Base-by-base conservation (phyloP, 2,888 invertebrate species). In the Ectemnius continuus region DNA sequence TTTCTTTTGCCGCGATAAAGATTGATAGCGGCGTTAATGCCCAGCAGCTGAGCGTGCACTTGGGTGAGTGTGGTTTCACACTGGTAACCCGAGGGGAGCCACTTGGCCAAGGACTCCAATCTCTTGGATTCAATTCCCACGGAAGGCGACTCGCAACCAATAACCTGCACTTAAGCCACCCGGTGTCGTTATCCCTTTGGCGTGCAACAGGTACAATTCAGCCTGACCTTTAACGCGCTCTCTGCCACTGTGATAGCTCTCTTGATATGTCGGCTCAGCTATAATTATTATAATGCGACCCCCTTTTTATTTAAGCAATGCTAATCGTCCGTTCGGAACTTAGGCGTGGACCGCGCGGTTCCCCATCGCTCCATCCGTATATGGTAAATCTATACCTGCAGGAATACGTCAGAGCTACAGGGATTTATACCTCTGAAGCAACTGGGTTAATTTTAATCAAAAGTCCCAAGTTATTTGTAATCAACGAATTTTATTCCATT, bases 41-140 rank as follows among this genome's bases (percentile, higher is more conserved):
- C 59, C 46, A 14, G 59, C 48, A 16, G 48, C 48, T 70, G 61
- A 64, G 36, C 16, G 52, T 71, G 67, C 65, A 65, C 66, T 67
- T 66, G 46, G 23, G 67, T 61, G 78, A 67, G 28, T 23, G 61
- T 26, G 16, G 56, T 6, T 48, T 48, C 61, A 56, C 47, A 61
- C 46, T 48, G 58, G 46, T 67, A 65, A 76, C 20, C 60, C 67
- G 26, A 28, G 60, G 75, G 80, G 78, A 79, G n/a, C 82, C 86
- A 85, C 70, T 82, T 72, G 79, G 87, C 80, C 86, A 86, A 86
- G 86, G 86, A 82, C 78, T 83, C 72, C 58, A 28, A 47, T 63
- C 47, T 11, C 16, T 61, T 46, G 76, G 73, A 75, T 78, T 82
- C 75, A 74, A 80, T 86, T 86, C 86, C 84, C 86, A 86, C 84